Base-by-base conservation (phyloP, 2,797 vertebrate species). In the Poeciliopsis turneri region DNA sequence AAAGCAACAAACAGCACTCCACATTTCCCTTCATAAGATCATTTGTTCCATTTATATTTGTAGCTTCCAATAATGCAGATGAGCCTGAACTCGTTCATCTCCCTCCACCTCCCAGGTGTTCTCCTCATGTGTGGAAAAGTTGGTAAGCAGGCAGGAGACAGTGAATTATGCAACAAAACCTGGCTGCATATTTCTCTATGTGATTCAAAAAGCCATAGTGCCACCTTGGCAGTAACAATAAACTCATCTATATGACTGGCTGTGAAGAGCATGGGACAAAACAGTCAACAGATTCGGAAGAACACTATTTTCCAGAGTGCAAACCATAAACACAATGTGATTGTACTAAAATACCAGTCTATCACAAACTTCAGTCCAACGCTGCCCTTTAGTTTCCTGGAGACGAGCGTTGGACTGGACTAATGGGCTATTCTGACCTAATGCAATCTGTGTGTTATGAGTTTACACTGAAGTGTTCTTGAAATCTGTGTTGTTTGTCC, bases 41-140 rank as follows among this genome's bases (percentile, higher is more conserved):
- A 89, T 92, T 93, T 92, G 82, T 87, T 82, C 79, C 75, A 78
- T 92, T 93, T 92, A 82, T 89, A 90, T 93, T 90, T 86, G 80
- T 84, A 70, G 82, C 90, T 82, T 84, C 71, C 45, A 74, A 78
- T 87, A 66, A 82, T 85, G 79, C 78, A 87, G 84, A 90, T 86
- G 78, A 88, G 80, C 80, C 83, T 91, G 85, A 81, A 83, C 69
- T 83, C 79, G 84, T 82, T 82, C 68, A 64, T 75, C 78, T 76
- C 51, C 77, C 72, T 45, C 81, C 55, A 47, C 70, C 68, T 72
- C 16, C 73, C 74, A 49, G 43, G 41, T 20, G 15, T 57, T 76
- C 76, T 84, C 78, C 78, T 83, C 41, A 83, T 88, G 82, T 90
- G 84, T 76, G 81, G 82, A 87, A 84, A 82, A 81, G 80, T 86